Evolutionary conservation across 2,888 invertebrate species (phyloP), one percentile per base, ranked within the genome.

Genomic region (Macrostomum cliftonense): DNA sequence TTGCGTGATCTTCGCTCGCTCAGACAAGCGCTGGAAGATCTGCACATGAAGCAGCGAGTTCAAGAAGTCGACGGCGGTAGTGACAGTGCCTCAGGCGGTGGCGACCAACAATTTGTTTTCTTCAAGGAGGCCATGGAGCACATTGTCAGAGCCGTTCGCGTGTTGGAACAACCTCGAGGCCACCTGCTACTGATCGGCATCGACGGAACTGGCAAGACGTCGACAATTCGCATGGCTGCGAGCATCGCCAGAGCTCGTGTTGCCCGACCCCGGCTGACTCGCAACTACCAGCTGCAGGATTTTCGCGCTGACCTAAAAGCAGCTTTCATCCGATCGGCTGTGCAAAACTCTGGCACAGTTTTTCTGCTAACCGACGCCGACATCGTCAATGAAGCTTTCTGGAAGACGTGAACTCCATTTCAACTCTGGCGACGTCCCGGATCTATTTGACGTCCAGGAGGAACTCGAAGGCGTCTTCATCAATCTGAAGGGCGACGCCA

Each of bases 381-480:
- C 45, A 12, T 53, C 12, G 49, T 52, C 13, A 28, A 68, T 65
- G 69, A 69, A 56, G 59, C 62, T 12, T 68, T 69, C 52, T 55
- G 4, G 69, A 69, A 51, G 69, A 69, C 52, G 61, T 69, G 28
- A 68, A 68, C 60, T 64, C 63, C 52, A 63, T 69, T 49, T 69
- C 42, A 69, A 67, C 55, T 67, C 67, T 16, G 69, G 69, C 5
- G 67, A 68, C 46, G 67, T 69, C 4, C 67, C 68, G 1, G 68
- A 68, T 52, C 57, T 69, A 42, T 69, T 68, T 59, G 68, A 69
- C 55, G 61, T 60, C 40, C n/a, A n/a, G n/a, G 69, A 69, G 49
- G 69, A 69, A 52, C 55, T 64, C 19, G 68, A 69, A 51, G 62
- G 62, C 17, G 65, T 69, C 36, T 57, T 60, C 4, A 64, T 69